Percentiles rank a stretch among this genome's conserved stretches.
Conservation (phyloP, 2,797 vertebrate species). For the Lagodon rhomboides region DNA sequence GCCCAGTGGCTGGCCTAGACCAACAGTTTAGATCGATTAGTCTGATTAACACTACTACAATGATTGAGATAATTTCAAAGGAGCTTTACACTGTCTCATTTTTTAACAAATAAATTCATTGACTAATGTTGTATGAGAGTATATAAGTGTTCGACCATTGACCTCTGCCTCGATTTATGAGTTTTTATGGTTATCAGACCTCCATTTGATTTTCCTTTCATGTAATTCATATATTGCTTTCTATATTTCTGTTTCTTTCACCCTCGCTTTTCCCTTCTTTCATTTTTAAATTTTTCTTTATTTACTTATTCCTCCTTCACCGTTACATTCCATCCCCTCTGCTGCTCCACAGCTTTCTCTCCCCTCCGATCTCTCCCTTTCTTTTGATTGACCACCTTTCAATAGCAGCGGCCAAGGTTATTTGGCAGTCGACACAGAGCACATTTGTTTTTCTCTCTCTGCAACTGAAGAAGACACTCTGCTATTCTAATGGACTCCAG, state of each 20-base stretch:
- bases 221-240: not conserved
- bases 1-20: too few relatives aligned
- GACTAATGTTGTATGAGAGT: not conserved
- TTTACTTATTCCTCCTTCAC: slow-evolving; percentile 21
- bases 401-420: slow-evolving; percentile 77
- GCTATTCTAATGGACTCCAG: slow-evolving; percentile 79
- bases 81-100: too few relatives aligned
- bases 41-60: too few relatives aligned
- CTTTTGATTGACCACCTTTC: slow-evolving; percentile 67
- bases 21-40: too few relatives aligned
- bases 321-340: slow-evolving; percentile 24
- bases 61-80: too few relatives aligned
- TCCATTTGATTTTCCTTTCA: not conserved
- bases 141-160: not conserved
- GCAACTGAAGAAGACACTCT: slow-evolving; percentile 79
- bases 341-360: slow-evolving; percentile 41
- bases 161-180: not conserved
- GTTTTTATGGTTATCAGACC: not conserved
- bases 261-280: not conserved
- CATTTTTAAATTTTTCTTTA: slow-evolving; percentile 7
- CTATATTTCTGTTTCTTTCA: not conserved
- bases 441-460: slow-evolving; percentile 80
- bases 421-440: slow-evolving; percentile 78
- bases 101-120: too few relatives aligned
- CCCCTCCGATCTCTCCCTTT: slow-evolving; percentile 37